phyloP scores from a whole-genome alignment of 2,888 invertebrate species.

The Machimus rusticus region DNA sequence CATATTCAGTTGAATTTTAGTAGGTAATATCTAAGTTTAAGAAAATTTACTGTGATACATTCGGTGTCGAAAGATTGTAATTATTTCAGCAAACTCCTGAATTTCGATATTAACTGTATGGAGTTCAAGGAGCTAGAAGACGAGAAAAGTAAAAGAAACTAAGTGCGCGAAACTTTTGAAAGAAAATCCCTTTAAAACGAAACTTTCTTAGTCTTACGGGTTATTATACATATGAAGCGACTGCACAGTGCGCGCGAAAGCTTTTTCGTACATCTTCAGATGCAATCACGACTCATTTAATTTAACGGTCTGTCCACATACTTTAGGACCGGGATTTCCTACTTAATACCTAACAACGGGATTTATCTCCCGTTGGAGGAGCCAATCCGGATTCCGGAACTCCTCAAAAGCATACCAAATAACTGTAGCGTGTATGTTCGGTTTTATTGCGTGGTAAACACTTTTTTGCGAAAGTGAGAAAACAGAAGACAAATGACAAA shows the following conservation, averaged over 20 bases:
- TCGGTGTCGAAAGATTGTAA: no score
- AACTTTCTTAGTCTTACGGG: neutral
- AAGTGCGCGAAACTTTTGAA: neutral
- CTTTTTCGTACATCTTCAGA: neutral
- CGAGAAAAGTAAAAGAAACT: neutral
- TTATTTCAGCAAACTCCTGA: neutral
- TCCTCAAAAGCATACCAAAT: neutral
- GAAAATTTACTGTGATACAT: no score
- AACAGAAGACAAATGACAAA: neutral
- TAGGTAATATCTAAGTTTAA: no score
- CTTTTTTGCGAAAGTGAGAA: neutral
- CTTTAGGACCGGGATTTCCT: neutral
- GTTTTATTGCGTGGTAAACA: conserved; percentile 15
- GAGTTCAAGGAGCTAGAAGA: neutral
- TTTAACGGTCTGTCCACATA: neutral
- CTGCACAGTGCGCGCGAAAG: neutral
- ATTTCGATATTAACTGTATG: neutral
- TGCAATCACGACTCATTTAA: neutral
- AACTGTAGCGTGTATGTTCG: neutral
- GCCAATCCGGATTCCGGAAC: neutral
- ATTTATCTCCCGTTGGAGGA: neutral
- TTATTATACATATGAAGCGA: neutral
- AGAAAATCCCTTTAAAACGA: neutral
- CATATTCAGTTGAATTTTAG: no score
- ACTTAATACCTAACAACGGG: conserved; percentile 2